Base-by-base conservation (phyloP, 2,113 vertebrate genomes). In the Callocephalon fimbriatum region DNA sequence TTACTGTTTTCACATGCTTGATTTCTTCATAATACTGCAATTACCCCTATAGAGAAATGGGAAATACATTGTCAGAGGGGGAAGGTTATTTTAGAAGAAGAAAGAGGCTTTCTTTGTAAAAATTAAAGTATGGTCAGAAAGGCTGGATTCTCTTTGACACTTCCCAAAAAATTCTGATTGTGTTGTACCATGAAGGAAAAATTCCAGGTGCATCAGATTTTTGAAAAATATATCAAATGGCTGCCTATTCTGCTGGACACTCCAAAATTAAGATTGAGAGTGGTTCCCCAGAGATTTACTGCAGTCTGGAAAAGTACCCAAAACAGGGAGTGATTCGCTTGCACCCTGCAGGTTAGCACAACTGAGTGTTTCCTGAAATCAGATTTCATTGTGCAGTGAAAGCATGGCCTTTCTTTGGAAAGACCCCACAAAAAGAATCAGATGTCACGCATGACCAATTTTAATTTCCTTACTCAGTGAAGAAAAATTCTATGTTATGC, bases 401-500 rank as follows among this genome's bases (percentile, higher is more conserved):
- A 90, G 17, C 19, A 45, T 14, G 51, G 1, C 11, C 11, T 59
- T 93, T 37, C 8, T 92, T 90, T 83, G 21, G 68, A 89, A 92
- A 88, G 72, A 51, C 5, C 32, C 20, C 1, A 1, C 27, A 79
- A 78, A 72, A 38, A 8, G 1, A 80, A 71, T 58, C 54, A 63
- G 22, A 35, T 50, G 44, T 78, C 61, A 65, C 0, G 0, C 23
- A 31, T 50, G 35, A 50, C 13, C 6, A 6, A 3, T 18, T 11
- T 80, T 84, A 45, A 89, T 92, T 78, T 92, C 85, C 58, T 86
- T 89, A 84, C 35, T 42, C 68, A 74, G 22, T 2, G 3, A 66
- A 89, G 65, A 42, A 78, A 95, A 93, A 81, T 58, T 40, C 27
- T 90, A 22, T 65, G 72, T 90, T 53, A 29, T 81, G 32, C 27